Conservation (phyloP, 2,113 vertebrate species). For the Arothron firmamentum region DNA sequence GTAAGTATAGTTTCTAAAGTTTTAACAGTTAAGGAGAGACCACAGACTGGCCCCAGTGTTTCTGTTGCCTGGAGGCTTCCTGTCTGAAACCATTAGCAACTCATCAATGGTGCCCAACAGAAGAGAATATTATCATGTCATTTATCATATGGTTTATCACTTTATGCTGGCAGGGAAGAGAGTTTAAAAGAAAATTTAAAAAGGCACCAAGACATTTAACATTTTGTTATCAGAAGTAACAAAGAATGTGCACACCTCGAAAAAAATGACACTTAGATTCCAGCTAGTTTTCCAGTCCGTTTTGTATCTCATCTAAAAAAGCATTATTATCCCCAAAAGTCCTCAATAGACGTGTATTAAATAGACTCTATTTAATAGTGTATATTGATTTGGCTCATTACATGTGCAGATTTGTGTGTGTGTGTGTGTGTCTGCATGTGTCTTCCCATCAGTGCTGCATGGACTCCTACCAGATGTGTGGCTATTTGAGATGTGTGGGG, state of each 20-base stretch:
- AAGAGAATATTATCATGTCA: neutral
- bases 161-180: neutral
- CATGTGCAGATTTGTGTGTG: neutral
- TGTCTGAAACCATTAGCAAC: slow-evolving; percentile 84
- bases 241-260: too few species aligned
- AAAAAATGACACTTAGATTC: slow-evolving; percentile 84
- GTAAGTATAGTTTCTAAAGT: too few species aligned
- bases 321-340: slow-evolving; percentile 81
- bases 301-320: slow-evolving; percentile 85
- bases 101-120: slow-evolving; percentile 74
- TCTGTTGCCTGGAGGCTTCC: slow-evolving; percentile 78
- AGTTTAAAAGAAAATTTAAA: neutral
- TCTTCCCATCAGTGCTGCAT: neutral
- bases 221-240: too few species aligned
- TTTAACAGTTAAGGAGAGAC: too few species aligned
- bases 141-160: neutral
- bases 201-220: too few species aligned
- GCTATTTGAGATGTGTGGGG: slow-evolving; percentile 76
- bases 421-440: neutral
- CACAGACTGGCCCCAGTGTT: slow-evolving; percentile 71
- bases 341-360: slow-evolving; percentile 77
- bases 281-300: slow-evolving; percentile 84
- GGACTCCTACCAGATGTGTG: slow-evolving; percentile 74
- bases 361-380: neutral
- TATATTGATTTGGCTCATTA: neutral